These are phyloP conservation scores for Phrynocephalus vlangalii DNA, from an alignment of 2,797 vertebrate species.

Conservation along the genomic window DNA sequence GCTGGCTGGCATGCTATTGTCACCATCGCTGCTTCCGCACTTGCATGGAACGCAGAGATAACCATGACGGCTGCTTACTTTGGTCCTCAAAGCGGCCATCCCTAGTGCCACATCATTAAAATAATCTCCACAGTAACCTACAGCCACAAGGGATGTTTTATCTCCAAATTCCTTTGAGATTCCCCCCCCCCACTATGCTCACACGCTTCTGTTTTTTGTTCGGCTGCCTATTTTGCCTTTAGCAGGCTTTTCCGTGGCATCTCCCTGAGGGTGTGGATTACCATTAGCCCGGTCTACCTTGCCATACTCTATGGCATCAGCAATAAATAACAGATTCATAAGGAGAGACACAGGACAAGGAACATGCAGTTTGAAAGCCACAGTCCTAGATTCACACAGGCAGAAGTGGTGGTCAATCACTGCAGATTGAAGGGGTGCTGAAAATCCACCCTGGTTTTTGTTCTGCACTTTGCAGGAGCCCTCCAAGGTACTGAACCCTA, in stretches of 20 bases:
- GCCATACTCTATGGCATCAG: fast-evolving
- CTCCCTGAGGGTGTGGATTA: not conserved
- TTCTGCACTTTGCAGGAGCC: no score
- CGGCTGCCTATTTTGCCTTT: not conserved
- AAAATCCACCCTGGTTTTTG: no score
- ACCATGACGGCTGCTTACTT: slow-evolving; percentile 12
- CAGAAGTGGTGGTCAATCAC: not conserved
- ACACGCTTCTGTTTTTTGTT: not conserved
- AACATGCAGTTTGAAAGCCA: not conserved
- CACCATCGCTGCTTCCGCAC: not conserved
- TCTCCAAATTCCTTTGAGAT: slow-evolving; percentile 2
- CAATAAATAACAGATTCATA: not conserved
- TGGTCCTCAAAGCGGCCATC: not conserved
- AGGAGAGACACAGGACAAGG: fast-evolving
- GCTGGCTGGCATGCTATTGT: not conserved
- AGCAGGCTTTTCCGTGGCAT: not conserved
- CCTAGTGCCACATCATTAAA: slow-evolving; percentile 29
- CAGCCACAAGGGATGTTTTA: slow-evolving; percentile 12
- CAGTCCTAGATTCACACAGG: not conserved
- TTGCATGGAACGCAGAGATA: slow-evolving; percentile 22
- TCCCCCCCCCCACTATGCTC: not conserved
- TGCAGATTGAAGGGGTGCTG: no score
- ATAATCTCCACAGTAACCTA: slow-evolving; percentile 57
- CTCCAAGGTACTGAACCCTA: no score
- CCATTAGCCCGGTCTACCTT: no score